A percentile compares a stretch with the other conserved stretches of the same genome.
Evolutionary conservation across 2,113 vertebrate genomes (phyloP).

Genomic region (Dicaeum eximium): DNA sequence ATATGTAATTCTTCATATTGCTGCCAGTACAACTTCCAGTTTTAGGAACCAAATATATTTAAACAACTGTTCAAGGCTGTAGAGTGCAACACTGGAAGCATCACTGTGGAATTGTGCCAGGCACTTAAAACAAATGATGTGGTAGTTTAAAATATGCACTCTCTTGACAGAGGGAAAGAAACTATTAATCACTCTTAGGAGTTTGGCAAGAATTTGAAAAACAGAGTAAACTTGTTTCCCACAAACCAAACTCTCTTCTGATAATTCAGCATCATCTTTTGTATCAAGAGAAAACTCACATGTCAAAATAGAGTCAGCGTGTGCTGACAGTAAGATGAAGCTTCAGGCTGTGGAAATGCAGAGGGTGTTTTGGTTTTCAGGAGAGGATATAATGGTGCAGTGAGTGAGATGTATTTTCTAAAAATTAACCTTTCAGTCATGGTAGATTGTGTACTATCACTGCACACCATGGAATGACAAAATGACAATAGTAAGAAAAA

Average conservation of each 20-base stretch:
- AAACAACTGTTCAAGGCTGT: background rate
- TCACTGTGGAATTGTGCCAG: background rate
- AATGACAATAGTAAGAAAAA: background rate
- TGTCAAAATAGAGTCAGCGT: background rate
- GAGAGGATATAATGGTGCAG: background rate
- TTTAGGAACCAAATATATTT: background rate
- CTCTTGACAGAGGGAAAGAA: background rate
- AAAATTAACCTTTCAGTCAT: background rate
- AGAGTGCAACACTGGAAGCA: background rate
- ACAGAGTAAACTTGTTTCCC: background rate
- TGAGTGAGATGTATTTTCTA: background rate
- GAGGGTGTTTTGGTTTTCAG: background rate
- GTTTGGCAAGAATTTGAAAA: background rate
- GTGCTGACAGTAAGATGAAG: background rate
- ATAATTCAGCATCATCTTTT: background rate
- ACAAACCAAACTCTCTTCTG: background rate
- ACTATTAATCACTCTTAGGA: slow-evolving; percentile 1
- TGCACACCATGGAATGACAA: background rate
- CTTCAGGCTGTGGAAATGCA: background rate
- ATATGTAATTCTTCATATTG: background rate
- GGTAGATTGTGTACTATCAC: background rate
- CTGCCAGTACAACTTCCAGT: background rate
- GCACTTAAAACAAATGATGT: background rate
- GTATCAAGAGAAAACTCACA: background rate
- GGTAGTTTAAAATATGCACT: slow-evolving; percentile 2